Conservation (phyloP, 2,113 vertebrate species). For the Anseranas semipalmata region DNA sequence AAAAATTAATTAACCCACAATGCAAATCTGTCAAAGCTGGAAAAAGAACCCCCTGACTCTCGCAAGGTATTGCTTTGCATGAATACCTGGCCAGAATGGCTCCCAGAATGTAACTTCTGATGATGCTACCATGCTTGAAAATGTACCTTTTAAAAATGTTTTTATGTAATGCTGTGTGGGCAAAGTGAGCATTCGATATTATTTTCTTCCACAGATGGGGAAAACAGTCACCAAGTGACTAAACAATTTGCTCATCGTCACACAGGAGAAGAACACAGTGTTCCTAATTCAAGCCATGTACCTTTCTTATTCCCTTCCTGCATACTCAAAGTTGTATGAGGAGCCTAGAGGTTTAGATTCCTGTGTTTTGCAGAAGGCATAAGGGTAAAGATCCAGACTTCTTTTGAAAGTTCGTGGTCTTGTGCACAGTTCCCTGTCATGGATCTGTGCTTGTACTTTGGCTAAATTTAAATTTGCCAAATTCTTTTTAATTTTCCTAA, state of each 20-base stretch:
- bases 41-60: neutral
- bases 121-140: neutral
- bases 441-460: neutral
- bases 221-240: conserved; percentile 42
- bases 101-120: neutral
- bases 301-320: neutral
- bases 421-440: neutral
- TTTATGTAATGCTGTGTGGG: conserved; percentile 35
- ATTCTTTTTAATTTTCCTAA: neutral
- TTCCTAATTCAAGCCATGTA: neutral
- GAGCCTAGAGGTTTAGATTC: neutral
- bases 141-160: neutral
- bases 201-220: conserved; percentile 42
- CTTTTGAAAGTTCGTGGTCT: neutral
- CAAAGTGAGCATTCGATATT: conserved; percentile 53
- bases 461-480: neutral
- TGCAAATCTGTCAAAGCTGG: neutral
- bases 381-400: neutral
- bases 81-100: neutral
- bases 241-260: neutral
- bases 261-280: neutral
- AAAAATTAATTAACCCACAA: conserved; percentile 7
- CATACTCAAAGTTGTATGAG: fast-evolving
- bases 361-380: neutral
- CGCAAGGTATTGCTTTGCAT: neutral